phyloP scores from a whole-genome alignment of 1,140 invertebrate species.

The Diuraphis noxia region DNA sequence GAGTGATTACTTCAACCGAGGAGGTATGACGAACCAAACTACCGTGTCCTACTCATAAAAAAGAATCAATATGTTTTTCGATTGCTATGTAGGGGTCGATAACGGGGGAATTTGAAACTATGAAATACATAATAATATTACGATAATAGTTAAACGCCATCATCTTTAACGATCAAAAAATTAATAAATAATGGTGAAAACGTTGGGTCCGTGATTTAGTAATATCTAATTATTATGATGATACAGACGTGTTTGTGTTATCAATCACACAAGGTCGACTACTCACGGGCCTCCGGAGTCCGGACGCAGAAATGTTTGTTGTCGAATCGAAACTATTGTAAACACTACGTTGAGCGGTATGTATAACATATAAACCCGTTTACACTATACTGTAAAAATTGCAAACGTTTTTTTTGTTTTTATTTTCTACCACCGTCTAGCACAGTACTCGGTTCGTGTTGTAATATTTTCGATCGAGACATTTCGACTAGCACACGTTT shows the following conservation, averaged over 20 bases:
- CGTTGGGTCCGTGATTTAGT: background rate
- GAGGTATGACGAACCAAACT: background rate
- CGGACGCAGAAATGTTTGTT: background rate
- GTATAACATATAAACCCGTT: background rate
- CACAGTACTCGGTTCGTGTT: background rate
- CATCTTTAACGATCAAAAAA: background rate
- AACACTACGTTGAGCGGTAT: background rate
- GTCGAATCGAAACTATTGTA: background rate
- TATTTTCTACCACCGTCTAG: background rate
- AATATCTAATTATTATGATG: background rate
- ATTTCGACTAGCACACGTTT: constrained; percentile 7
- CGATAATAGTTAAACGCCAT: background rate
- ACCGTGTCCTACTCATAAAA: background rate
- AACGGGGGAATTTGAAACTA: background rate
- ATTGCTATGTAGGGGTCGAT: background rate
- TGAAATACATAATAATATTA: background rate
- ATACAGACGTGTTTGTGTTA: background rate
- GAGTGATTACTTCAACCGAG: background rate
- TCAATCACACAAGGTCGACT: background rate
- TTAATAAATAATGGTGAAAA: background rate
- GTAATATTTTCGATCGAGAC: background rate
- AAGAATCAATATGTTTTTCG: background rate
- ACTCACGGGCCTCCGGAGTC: constrained; percentile 5
- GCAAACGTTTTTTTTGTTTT: background rate
- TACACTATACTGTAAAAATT: background rate